Evolutionary conservation across 2,888 invertebrate genomes (phyloP).

Genomic region (Disparrhopalites patrizii): DNA sequence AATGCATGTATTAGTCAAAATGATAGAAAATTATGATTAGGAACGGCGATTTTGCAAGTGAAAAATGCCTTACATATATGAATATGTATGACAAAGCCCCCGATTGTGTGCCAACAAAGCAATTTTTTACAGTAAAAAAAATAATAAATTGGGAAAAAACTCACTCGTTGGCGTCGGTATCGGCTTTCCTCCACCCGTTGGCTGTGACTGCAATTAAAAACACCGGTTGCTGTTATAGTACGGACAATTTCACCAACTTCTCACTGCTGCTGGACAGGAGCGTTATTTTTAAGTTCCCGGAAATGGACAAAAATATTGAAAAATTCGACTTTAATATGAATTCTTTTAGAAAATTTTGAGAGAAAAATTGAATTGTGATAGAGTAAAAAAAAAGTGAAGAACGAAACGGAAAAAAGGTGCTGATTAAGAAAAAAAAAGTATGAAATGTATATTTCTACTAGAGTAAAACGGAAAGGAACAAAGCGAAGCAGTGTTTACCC

Average conservation of each 20-base stretch:
- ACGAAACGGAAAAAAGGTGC: not conserved
- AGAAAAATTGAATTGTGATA: too few species aligned
- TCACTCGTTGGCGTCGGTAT: slow-evolving; percentile 5
- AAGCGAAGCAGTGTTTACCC: too few species aligned
- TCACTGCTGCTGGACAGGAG: not conserved
- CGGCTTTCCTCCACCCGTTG: slow-evolving; percentile 1
- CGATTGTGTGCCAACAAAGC: too few species aligned
- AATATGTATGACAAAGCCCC: not conserved
- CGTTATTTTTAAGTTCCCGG: not conserved
- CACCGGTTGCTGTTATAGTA: not conserved
- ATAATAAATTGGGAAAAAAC: not conserved
- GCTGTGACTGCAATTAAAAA: slow-evolving; percentile 6
- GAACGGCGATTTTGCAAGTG: not conserved
- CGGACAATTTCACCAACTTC: not conserved
- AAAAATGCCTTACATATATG: not conserved
- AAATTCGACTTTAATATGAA: not conserved
- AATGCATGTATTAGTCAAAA: too few species aligned
- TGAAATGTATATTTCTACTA: not conserved
- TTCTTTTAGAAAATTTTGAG: too few species aligned
- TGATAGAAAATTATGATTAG: not conserved
- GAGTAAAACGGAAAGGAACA: too few species aligned
- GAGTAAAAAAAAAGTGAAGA: not conserved
- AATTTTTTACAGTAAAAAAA: not conserved
- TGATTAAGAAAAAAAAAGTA: not conserved
- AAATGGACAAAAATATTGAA: not conserved